Conservation (phyloP, 2,888 invertebrate genomes). For the Penaeus monodon region DNA sequence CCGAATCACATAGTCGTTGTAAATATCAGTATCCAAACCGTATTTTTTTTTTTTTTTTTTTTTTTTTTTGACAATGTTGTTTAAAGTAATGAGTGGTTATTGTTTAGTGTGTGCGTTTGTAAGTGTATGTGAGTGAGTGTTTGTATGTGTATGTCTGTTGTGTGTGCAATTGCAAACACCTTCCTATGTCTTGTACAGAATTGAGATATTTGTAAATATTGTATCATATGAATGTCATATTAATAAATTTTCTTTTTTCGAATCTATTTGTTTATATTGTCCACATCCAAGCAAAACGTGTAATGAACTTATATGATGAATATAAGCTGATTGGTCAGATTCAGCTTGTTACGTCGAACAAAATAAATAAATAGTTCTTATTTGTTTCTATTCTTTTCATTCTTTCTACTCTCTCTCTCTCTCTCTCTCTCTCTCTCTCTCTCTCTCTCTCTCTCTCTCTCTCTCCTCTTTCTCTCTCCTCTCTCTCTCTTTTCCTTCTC, state of each 20-base stretch:
- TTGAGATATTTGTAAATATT: constrained; percentile 21
- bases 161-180: background rate
- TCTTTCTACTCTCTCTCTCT: too few relatives aligned
- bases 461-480: too few relatives aligned
- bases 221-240: constrained; percentile 14
- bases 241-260: constrained; percentile 29
- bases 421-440: too few relatives aligned
- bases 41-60: background rate
- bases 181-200: constrained; percentile 39
- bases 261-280: background rate
- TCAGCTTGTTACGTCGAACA: too few relatives aligned
- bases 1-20: constrained; percentile 4
- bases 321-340: too few relatives aligned
- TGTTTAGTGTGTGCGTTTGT: background rate
- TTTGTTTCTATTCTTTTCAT: too few relatives aligned
- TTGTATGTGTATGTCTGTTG: constrained; percentile 28
- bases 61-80: background rate
- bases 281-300: too few relatives aligned
- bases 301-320: too few relatives aligned
- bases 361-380: too few relatives aligned
- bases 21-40: constrained; percentile 4
- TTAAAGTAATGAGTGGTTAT: too few relatives aligned
- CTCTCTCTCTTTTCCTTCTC: too few relatives aligned
- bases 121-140: constrained; percentile 1
- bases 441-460: too few relatives aligned